phyloP scores from a whole-genome alignment of 2,113 vertebrate species.

The Ceyx cyanopectus region DNA sequence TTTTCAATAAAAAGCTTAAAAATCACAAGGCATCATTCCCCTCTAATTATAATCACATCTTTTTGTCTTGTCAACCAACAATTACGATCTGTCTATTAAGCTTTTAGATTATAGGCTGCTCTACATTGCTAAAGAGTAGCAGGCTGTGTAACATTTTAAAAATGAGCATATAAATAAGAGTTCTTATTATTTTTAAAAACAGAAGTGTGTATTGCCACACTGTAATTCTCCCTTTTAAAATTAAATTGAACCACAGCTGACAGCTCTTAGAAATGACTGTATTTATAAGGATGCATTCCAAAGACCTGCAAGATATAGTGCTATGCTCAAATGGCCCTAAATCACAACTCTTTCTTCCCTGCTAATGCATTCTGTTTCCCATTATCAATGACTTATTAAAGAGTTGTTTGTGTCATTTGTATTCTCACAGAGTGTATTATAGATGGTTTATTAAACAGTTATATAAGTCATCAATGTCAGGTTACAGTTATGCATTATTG shows the following conservation, averaged over 20 bases:
- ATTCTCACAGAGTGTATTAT: not conserved
- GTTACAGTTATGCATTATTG: not conserved
- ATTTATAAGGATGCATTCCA: not conserved
- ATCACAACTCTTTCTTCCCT: not conserved
- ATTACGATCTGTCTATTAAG: not conserved
- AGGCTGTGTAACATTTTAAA: not conserved
- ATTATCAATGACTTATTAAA: constrained; percentile 19
- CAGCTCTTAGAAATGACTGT: not conserved
- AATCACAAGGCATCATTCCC: not conserved
- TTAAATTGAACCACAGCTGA: not conserved
- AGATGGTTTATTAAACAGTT: constrained; percentile 19
- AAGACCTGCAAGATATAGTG: not conserved
- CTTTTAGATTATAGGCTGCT: not conserved
- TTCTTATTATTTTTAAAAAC: not conserved
- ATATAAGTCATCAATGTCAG: not conserved
- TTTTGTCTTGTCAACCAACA: not conserved
- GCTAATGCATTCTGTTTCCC: not conserved
- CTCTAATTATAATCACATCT: not conserved
- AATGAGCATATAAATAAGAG: not conserved
- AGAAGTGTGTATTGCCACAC: not conserved
- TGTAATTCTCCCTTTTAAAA: not conserved
- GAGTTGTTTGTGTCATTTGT: not conserved
- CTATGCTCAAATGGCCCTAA: not conserved
- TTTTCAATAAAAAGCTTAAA: not conserved
- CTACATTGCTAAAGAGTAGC: not conserved